Conservation (phyloP, 2,888 invertebrate genomes). For the Lathronympha strigana region DNA sequence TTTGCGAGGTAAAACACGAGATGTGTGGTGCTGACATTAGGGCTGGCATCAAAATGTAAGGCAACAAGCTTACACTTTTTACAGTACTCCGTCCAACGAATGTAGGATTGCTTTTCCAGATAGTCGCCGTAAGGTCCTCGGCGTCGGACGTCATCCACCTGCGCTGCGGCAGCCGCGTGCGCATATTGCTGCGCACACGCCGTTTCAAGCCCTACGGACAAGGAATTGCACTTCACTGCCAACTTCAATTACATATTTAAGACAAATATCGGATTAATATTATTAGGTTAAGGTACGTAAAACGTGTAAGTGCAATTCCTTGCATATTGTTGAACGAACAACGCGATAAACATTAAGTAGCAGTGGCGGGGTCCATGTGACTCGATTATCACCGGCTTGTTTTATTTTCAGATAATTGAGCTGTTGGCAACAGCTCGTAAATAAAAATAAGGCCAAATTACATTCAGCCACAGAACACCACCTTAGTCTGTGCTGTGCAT, state of each 20-base stretch:
- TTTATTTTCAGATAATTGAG: too few species aligned
- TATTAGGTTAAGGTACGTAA: neutral
- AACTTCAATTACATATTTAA: too few species aligned
- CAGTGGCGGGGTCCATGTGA: too few species aligned
- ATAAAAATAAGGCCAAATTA: too few species aligned
- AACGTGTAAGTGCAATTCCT: conserved; percentile 67
- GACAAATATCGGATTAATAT: neutral
- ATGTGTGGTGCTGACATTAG: too few species aligned
- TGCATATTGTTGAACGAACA: conserved; percentile 43
- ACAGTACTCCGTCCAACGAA: neutral
- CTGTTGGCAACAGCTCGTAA: too few species aligned
- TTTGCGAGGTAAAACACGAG: too few species aligned
- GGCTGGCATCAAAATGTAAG: too few species aligned
- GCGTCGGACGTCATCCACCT: conserved; percentile 73
- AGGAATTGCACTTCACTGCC: conserved; percentile 68
- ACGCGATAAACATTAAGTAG: too few species aligned
- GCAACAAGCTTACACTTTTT: conserved; percentile 8
- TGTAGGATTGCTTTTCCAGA: conserved; percentile 60
- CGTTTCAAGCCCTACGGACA: conserved; percentile 60
- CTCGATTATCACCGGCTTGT: too few species aligned
- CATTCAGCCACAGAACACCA: too few species aligned
- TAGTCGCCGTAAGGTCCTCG: conserved; percentile 63
- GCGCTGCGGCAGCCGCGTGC: conserved; percentile 52
- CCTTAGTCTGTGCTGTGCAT: too few species aligned
- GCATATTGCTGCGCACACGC: conserved; percentile 50